Percentiles rank a stretch among this genome's conserved stretches.
Conservation (phyloP, 2,888 invertebrate species). For the Anoplius nigerrimus region DNA sequence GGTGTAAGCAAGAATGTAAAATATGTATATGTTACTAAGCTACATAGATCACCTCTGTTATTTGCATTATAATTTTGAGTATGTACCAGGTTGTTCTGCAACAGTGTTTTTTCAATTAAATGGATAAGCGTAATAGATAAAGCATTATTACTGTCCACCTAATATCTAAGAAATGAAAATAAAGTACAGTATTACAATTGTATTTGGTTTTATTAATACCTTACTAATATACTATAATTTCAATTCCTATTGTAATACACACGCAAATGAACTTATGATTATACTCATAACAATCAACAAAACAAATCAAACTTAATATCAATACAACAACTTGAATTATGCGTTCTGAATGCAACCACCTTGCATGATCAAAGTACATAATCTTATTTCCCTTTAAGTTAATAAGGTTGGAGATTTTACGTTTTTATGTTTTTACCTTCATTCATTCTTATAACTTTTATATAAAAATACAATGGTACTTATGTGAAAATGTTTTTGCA, state of each 20-base stretch:
- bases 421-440: no score
- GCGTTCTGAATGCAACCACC: no score
- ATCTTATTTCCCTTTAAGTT: no score
- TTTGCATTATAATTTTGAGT: neutral
- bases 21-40: neutral
- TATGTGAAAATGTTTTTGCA: neutral
- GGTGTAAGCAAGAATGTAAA: neutral
- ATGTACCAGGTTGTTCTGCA: neutral
- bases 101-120: neutral
- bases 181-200: neutral
- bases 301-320: neutral
- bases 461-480: slow-evolving; percentile 6
- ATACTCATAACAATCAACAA: neutral
- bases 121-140: neutral
- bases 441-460: no score
- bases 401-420: no score
- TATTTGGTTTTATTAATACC: neutral
- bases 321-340: no score
- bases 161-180: neutral
- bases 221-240: neutral
- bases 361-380: no score
- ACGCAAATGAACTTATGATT: neutral
- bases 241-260: neutral
- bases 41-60: no score
- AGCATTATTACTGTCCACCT: neutral